Conservation (phyloP, 2,113 vertebrate genomes). For the Crotophaga sulcirostris region DNA sequence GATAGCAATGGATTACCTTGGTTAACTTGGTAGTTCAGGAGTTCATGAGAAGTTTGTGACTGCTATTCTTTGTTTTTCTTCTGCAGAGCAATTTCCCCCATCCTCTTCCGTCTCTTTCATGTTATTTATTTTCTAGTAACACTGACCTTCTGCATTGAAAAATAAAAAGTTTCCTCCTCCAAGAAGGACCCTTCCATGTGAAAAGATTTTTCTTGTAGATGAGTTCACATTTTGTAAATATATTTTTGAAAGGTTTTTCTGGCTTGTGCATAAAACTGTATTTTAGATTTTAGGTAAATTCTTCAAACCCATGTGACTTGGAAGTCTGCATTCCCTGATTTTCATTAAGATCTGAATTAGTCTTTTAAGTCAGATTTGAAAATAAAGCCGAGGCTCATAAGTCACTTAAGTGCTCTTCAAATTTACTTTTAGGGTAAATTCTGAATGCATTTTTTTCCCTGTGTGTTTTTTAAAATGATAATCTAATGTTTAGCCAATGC, state of each 20-base stretch:
- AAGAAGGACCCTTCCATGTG: neutral
- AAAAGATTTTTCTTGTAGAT: neutral
- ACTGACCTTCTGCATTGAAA: constrained; percentile 20
- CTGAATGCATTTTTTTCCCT: neutral
- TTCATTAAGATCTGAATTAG: neutral
- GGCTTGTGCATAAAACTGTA: neutral
- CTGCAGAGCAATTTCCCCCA: constrained; percentile 42
- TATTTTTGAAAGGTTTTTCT: neutral
- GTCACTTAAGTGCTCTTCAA: neutral
- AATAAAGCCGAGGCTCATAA: neutral
- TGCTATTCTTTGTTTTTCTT: constrained; percentile 52
- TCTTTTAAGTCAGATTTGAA: neutral
- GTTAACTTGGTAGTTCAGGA: constrained; percentile 42
- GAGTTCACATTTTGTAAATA: neutral
- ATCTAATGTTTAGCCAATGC: neutral
- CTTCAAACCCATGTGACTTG: neutral
- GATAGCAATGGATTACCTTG: constrained; percentile 19
- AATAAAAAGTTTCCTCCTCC: neutral
- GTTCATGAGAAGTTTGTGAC: constrained; percentile 49
- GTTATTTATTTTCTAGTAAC: constrained; percentile 47
- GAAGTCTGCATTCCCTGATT: neutral
- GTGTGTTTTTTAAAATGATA: neutral
- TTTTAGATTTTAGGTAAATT: neutral
- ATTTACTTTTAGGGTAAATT: neutral
- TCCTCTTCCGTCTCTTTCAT: constrained; percentile 19